Conservation (phyloP, 2,113 vertebrate species). For the Otis tarda region DNA sequence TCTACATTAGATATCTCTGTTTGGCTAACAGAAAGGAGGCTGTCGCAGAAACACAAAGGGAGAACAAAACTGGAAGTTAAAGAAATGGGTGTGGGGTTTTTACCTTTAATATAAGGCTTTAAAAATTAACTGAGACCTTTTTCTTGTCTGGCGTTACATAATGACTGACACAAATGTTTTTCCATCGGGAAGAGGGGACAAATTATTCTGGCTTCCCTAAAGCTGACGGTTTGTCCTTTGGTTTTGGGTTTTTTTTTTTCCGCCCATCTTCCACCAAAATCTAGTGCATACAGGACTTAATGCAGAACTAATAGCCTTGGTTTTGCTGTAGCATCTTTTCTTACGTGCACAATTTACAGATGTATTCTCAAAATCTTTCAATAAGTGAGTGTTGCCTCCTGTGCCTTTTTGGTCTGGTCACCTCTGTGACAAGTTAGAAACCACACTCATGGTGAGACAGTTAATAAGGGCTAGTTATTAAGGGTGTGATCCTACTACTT, state of each 20-base stretch:
- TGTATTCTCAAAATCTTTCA: background rate
- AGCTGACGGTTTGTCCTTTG: background rate
- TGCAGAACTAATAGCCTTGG: background rate
- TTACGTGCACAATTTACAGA: background rate
- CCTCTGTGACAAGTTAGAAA: background rate
- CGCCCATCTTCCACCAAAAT: background rate
- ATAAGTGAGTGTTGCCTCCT: background rate
- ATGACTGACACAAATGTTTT: background rate
- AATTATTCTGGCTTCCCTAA: background rate
- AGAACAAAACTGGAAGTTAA: slow-evolving; percentile 1
- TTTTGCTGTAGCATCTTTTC: background rate
- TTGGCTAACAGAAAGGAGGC: background rate
- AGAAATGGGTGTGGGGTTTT: background rate
- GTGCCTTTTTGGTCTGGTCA: background rate
- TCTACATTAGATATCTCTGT: background rate
- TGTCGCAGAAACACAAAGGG: background rate
- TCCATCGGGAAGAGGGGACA: background rate
- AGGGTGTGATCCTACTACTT: background rate
- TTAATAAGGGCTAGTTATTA: background rate
- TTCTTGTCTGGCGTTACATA: background rate
- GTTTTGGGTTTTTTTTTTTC: background rate
- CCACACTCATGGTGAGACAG: background rate
- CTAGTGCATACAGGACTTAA: background rate
- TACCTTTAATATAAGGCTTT: background rate
- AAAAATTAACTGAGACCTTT: slow-evolving; percentile 21